phyloP scores from a whole-genome alignment of 1,140 invertebrate species.

The Pseudomyrmex cubaensis region DNA sequence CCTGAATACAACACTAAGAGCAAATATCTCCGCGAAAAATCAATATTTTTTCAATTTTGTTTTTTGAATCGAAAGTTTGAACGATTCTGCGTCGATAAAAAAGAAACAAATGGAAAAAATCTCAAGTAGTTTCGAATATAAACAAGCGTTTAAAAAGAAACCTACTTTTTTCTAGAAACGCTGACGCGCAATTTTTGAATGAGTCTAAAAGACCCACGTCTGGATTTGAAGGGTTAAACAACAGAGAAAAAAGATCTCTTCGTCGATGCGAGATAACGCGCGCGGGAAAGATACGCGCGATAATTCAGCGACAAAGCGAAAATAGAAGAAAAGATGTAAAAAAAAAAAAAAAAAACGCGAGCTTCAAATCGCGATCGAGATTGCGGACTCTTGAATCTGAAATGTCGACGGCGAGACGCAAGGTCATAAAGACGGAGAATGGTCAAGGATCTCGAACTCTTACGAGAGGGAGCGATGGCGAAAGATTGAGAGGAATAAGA shows the following conservation, averaged over 20 bases:
- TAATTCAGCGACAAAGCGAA: background rate
- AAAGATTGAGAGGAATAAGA: slow-evolving; percentile 13
- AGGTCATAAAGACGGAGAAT: slow-evolving; percentile 16
- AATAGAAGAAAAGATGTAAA: background rate
- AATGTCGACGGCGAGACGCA: slow-evolving; percentile 30
- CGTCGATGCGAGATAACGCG: background rate
- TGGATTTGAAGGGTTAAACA: background rate
- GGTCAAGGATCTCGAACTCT: slow-evolving; percentile 50
- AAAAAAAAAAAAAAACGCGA: background rate
- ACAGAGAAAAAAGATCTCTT: background rate
- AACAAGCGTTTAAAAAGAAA: too few species aligned
- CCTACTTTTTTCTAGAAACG: too few species aligned
- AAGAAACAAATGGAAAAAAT: too few species aligned
- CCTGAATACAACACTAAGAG: too few species aligned
- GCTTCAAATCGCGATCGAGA: slow-evolving; percentile 35
- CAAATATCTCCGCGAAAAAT: too few species aligned
- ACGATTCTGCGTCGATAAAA: too few species aligned
- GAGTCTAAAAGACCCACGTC: too few species aligned
- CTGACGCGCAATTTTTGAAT: too few species aligned
- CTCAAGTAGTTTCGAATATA: too few species aligned
- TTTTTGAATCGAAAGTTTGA: too few species aligned
- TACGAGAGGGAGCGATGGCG: background rate
- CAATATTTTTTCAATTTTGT: too few species aligned
- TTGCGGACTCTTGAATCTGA: slow-evolving; percentile 37
- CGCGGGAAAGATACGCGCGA: background rate